phyloP scores from a whole-genome alignment of 2,113 vertebrate genomes.

The Salminus brasiliensis region DNA sequence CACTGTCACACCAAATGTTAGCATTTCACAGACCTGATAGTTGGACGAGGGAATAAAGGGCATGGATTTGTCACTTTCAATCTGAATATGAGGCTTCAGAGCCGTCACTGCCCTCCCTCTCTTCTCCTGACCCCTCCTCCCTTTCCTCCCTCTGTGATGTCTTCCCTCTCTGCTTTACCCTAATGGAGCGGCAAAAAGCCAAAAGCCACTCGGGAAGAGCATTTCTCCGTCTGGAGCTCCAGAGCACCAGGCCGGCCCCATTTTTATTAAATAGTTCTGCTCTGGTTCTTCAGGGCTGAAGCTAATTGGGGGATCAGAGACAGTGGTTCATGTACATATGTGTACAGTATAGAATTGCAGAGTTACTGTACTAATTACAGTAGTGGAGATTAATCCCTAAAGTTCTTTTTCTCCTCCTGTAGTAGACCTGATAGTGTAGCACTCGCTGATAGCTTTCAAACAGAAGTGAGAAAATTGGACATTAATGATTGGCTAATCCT shows the following conservation, averaged over 20 bases:
- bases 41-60: constrained; percentile 68
- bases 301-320: constrained; percentile 77
- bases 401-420: too few relatives aligned
- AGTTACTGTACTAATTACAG: too few relatives aligned
- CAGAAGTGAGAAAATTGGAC: too few relatives aligned
- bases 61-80: constrained; percentile 66
- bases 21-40: constrained; percentile 67
- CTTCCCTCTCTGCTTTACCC: constrained; percentile 12
- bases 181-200: constrained; percentile 45
- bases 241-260: constrained; percentile 55
- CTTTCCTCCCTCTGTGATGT: neutral
- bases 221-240: constrained; percentile 40
- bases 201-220: constrained; percentile 54
- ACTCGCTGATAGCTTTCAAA: too few relatives aligned
- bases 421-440: too few relatives aligned
- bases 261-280: constrained; percentile 73
- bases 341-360: too few relatives aligned
- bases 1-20: constrained; percentile 71
- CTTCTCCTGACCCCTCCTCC: too few relatives aligned
- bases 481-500: too few relatives aligned
- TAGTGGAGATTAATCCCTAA: too few relatives aligned
- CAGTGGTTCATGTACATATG: too few relatives aligned
- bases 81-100: constrained; percentile 69
- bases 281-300: constrained; percentile 76
- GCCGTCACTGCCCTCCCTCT: neutral